A percentile compares a stretch with the other conserved stretches of the same genome.
These are phyloP conservation scores for Carlito syrichta DNA, from an alignment of 2,113 vertebrate species.

Conservation along the genomic window DNA sequence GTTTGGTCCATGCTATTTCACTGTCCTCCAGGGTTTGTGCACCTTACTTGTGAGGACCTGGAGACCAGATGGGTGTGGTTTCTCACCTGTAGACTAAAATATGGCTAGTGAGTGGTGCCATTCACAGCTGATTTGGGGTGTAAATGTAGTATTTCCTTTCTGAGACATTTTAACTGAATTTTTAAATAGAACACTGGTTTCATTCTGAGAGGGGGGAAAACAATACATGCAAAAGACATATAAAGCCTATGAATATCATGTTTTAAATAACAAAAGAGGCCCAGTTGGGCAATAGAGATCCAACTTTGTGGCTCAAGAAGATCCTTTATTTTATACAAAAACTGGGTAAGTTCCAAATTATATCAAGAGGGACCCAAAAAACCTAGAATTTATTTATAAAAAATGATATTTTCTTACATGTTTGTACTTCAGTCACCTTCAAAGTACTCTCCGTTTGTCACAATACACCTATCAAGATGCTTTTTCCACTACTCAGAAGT, in stretches of 20 bases:
- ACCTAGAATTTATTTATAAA: too few species aligned
- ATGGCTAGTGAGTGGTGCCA: background rate
- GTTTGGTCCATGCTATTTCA: background rate
- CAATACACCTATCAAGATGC: too few species aligned
- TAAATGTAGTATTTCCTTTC: background rate
- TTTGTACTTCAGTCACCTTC: too few species aligned
- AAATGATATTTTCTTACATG: too few species aligned
- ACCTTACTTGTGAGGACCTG: background rate
- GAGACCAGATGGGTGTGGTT: background rate
- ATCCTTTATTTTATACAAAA: slow-evolving; percentile 39
- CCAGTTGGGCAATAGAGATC: background rate
- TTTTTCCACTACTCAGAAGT: too few species aligned
- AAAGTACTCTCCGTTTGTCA: too few species aligned
- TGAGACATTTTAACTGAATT: background rate
- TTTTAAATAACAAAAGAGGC: background rate
- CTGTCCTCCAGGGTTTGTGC: too few species aligned
- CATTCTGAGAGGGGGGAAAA: background rate
- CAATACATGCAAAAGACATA: background rate
- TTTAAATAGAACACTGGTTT: background rate
- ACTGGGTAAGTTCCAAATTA: background rate
- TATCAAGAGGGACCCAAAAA: too few species aligned
- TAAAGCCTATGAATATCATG: background rate
- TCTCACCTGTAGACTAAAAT: background rate
- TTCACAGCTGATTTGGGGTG: background rate
- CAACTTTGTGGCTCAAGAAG: background rate